These are phyloP conservation scores for Limnodromus scolopaceus DNA, from an alignment of 2,797 vertebrate genomes.

Conservation along the genomic window DNA sequence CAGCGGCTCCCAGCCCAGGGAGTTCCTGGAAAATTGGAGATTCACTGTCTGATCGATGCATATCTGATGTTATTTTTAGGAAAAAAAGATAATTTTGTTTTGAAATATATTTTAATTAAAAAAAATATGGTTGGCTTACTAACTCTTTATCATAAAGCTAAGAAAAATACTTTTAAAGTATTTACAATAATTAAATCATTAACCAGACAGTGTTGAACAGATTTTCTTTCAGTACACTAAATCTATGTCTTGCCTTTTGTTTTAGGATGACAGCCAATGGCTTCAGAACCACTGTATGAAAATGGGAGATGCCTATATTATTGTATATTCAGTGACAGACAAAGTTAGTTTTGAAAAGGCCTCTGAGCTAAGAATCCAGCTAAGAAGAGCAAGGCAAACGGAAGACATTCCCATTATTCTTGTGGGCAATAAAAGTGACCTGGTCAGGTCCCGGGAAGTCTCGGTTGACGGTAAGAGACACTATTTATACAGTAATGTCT, in stretches of 20 bases:
- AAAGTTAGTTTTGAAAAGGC: conserved; percentile 98
- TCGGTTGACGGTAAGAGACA: conserved; percentile 91
- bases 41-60: neutral
- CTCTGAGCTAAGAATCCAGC: conserved; percentile 95
- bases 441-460: conserved; percentile 96
- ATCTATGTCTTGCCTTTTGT: neutral
- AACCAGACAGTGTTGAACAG: neutral
- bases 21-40: neutral
- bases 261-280: conserved; percentile 93
- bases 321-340: conserved; percentile 98
- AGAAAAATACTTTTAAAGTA: neutral
- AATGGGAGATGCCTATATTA: conserved; percentile 98
- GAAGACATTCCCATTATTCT: conserved; percentile 99
- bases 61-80: neutral
- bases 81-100: neutral
- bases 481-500: neutral
- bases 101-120: neutral
- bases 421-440: conserved; percentile 97
- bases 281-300: conserved; percentile 96
- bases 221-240: neutral
- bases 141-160: neutral
- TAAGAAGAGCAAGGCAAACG: conserved; percentile 92
- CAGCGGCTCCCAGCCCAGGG: neutral
- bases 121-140: neutral
- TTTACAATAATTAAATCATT: neutral